Evolutionary conservation across 2,113 vertebrate species (phyloP).

Genomic region (Callorhinus ursinus): DNA sequence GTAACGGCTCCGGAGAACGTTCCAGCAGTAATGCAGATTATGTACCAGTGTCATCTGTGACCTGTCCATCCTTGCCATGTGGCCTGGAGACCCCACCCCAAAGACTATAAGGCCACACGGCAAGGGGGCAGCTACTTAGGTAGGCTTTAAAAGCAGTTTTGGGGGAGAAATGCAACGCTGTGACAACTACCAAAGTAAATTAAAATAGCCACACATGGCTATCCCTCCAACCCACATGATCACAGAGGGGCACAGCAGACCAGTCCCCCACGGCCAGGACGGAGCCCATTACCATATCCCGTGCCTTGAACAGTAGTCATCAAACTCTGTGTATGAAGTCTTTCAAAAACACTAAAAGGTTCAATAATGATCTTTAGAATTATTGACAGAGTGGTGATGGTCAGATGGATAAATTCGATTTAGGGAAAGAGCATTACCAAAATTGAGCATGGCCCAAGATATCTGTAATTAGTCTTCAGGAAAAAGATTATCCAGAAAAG

Average conservation of each 20-base stretch:
- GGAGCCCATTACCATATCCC: neutral
- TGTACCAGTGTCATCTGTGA: accelerated
- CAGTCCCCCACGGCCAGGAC: accelerated
- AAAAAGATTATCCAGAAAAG: neutral
- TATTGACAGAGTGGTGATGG: accelerated
- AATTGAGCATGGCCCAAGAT: neutral
- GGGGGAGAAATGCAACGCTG: too few relatives aligned
- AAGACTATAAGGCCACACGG: accelerated
- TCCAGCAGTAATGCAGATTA: too few relatives aligned
- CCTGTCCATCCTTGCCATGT: accelerated
- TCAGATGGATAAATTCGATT: neutral
- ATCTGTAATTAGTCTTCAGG: neutral
- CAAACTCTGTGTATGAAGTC: neutral
- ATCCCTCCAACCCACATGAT: neutral
- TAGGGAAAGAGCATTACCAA: neutral
- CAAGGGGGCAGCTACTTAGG: neutral
- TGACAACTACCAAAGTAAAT: neutral
- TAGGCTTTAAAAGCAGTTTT: accelerated
- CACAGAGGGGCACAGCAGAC: neutral
- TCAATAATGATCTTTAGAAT: neutral
- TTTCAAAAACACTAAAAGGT: neutral
- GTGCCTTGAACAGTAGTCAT: neutral
- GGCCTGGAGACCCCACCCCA: neutral
- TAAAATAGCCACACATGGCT: neutral
- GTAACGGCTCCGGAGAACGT: neutral